Evolutionary conservation across 2,797 vertebrate genomes (phyloP), one percentile per base, ranked within the genome.

Genomic region (Miichthys miiuy): DNA sequence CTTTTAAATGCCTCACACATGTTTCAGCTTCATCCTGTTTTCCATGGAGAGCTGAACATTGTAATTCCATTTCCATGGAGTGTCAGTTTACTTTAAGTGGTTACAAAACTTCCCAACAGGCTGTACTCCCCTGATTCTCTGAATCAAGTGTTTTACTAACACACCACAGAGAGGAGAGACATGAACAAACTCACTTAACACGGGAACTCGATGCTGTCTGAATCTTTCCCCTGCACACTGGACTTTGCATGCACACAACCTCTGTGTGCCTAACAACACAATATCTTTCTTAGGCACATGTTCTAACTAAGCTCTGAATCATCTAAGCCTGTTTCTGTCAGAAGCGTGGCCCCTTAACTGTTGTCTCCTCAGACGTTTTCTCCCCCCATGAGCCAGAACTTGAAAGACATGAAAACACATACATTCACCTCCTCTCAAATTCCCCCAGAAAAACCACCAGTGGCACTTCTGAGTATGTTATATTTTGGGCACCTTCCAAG

Each of bases 401-500:
- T 41, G 42, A 82, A 60, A 62, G 41, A 64, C 67, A 65, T 25
- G 17, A 65, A 57, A 68, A 69, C 18, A 69, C 18, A 1, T 64
- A 81, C 56, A 70, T 62, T 81, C 57, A 69, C 70, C 55, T 74
- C 81, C 48, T 80, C 75, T 85, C 74, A 77, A 60, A 82, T 77
- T 79, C 18, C 79, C 69, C 34, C 25, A 63, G 70, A 81, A 84
- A 82, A 81, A 72, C n/a, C 79, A 64, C 16, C 63, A 38, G 57
- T 54, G 21, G 61, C 82, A 23, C 73, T 84, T 57, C 54, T 41
- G 58, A 77, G 51, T 64, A 55, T 77, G 83, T 82, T 89, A 47
- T 71, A 72, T 61, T 77, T 72, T 91, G 92, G 85, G 82, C 34
- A 0, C 27, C 62, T 57, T 92, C 90, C 92, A 92, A 94, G 83